phyloP scores from a whole-genome alignment of 2,888 invertebrate genomes.

The Acleris literana region DNA sequence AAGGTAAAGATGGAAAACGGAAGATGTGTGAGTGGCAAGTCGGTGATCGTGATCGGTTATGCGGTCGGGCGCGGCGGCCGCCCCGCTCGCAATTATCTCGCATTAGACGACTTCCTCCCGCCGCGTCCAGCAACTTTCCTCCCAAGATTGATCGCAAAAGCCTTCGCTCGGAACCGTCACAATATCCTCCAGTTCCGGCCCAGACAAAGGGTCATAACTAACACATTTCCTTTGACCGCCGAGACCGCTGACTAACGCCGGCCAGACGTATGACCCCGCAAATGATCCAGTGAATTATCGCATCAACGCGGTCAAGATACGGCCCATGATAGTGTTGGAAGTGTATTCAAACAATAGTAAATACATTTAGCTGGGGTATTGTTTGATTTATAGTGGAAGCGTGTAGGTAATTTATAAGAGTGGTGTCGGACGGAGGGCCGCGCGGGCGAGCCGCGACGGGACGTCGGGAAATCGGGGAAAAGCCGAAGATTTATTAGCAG shows the following conservation, averaged over 20 bases:
- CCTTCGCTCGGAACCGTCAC: constrained; percentile 61
- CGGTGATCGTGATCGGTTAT: constrained; percentile 1
- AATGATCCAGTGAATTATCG: constrained; percentile 60
- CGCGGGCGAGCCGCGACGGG: constrained; percentile 55
- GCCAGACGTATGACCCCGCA: constrained; percentile 50
- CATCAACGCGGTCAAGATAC: constrained; percentile 52
- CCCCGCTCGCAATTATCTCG: constrained; percentile 64
- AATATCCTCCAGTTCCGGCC: constrained; percentile 71
- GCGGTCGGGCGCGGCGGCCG: constrained; percentile 6
- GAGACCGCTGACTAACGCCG: constrained; percentile 66
- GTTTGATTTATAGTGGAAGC: constrained; percentile 81
- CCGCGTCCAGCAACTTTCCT: constrained; percentile 56
- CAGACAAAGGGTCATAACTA: constrained; percentile 65
- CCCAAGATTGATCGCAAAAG: constrained; percentile 63
- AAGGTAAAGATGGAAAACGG: background rate
- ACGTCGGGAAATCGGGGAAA: constrained; percentile 80
- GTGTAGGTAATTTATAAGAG: constrained; percentile 83
- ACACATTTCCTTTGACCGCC: constrained; percentile 61
- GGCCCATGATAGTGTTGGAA: constrained; percentile 61
- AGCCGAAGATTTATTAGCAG: constrained; percentile 80
- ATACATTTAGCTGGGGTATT: constrained; percentile 78
- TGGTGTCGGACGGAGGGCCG: constrained; percentile 50
- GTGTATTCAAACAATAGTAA: constrained; percentile 81
- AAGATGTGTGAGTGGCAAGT: constrained; percentile 38
- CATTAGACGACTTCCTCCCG: constrained; percentile 71